These are phyloP conservation scores for Ciona savignyi DNA, from an alignment of 23 tunicate species.

Conservation along the genomic window DNA sequence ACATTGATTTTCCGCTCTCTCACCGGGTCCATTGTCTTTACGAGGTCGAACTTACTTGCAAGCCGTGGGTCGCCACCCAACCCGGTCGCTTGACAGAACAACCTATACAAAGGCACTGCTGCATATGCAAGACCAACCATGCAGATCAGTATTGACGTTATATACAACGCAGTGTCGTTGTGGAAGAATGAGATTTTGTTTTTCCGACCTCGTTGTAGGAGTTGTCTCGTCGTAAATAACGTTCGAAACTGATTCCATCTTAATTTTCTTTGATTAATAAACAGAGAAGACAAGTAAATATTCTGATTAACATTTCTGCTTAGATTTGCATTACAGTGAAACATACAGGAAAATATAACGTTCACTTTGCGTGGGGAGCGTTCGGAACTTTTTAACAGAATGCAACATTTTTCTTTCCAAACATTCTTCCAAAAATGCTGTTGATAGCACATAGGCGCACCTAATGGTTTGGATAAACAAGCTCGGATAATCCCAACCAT, in stretches of 20 bases:
- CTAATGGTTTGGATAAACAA: too few species aligned
- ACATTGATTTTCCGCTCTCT: conserved; percentile 62
- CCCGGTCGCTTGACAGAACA: conserved; percentile 83
- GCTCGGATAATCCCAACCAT: too few species aligned
- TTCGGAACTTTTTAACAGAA: too few species aligned
- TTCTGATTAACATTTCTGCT: too few species aligned
- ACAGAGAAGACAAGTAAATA: too few species aligned
- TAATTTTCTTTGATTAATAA: too few species aligned
- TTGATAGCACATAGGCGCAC: too few species aligned
- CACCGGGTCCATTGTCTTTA: conserved; percentile 67
- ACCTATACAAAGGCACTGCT: conserved; percentile 67
- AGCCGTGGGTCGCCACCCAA: conserved; percentile 73
- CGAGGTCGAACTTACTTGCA: conserved; percentile 49
- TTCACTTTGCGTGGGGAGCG: too few species aligned
- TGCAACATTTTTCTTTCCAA: too few species aligned
- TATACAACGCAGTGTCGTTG: conserved; percentile 26
- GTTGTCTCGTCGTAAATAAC: not conserved
- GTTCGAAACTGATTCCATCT: not conserved
- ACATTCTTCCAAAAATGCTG: too few species aligned
- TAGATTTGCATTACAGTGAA: too few species aligned
- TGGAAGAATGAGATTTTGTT: not conserved
- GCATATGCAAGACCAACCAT: conserved; percentile 89
- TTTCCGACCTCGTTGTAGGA: not conserved
- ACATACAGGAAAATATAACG: too few species aligned
- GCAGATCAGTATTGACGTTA: conserved; percentile 39